Conservation (phyloP, 2,113 vertebrate genomes). For the Elgaria multicarinata region DNA sequence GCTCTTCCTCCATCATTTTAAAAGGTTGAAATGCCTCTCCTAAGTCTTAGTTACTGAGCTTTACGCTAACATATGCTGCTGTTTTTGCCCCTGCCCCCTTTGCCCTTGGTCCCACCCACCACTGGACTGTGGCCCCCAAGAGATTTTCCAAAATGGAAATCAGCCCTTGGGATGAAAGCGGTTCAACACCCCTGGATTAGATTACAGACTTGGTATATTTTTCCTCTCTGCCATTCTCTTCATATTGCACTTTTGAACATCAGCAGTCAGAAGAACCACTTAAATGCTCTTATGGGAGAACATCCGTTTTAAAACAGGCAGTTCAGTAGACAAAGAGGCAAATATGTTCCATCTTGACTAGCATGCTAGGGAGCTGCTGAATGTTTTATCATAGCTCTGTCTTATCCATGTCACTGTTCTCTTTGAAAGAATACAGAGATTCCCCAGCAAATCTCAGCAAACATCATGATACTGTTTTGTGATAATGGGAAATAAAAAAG, state of each 20-base stretch:
- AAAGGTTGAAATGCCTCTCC: too few species aligned
- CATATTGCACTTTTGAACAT: conserved; percentile 5
- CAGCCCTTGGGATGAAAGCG: too few species aligned
- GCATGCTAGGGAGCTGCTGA: not conserved
- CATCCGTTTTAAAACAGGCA: not conserved
- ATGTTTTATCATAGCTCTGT: not conserved
- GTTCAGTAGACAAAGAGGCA: not conserved
- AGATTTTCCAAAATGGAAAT: too few species aligned
- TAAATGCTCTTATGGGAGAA: conserved; percentile 15
- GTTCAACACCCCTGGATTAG: not conserved
- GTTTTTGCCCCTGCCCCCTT: too few species aligned
- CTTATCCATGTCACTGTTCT: conserved; percentile 1
- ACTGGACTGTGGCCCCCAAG: too few species aligned
- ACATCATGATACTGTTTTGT: not conserved
- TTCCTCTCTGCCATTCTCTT: not conserved
- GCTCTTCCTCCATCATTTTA: too few species aligned
- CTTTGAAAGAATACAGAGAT: not conserved
- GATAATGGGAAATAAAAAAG: not conserved
- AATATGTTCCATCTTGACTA: not conserved
- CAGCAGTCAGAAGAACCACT: conserved; percentile 38
- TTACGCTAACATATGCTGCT: too few species aligned
- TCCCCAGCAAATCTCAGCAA: not conserved
- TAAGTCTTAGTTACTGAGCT: too few species aligned
- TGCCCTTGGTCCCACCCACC: too few species aligned
- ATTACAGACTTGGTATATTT: not conserved